phyloP scores from a whole-genome alignment of 2,797 vertebrate genomes.

The Sebastes miniatus region DNA sequence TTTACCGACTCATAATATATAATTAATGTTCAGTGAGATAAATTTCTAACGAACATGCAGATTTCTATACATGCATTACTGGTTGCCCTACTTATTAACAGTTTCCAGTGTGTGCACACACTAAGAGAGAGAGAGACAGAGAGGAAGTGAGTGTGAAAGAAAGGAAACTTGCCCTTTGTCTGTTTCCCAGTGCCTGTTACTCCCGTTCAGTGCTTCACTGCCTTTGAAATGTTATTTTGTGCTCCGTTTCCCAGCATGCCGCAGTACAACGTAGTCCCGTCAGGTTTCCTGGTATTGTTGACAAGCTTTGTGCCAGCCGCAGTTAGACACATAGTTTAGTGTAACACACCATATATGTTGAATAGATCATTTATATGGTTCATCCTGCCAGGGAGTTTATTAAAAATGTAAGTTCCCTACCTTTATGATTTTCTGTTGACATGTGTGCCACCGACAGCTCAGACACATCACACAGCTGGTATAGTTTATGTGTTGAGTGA shows the following conservation, averaged over 20 bases:
- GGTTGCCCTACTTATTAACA: not conserved
- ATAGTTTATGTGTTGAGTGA: not conserved
- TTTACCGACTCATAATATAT: not conserved
- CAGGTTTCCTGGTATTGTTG: conserved; percentile 81
- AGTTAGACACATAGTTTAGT: conserved; percentile 12
- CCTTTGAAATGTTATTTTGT: conserved; percentile 71
- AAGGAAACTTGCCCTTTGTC: conserved; percentile 76
- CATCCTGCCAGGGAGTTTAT: not conserved
- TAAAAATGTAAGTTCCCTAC: not conserved
- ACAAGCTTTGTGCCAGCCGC: conserved; percentile 40
- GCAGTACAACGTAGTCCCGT: conserved; percentile 44
- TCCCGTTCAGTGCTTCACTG: conserved; percentile 20
- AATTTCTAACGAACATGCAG: not conserved
- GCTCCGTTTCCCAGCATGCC: conserved; percentile 65
- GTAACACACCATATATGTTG: not conserved
- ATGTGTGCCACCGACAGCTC: not conserved
- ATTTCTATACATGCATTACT: not conserved
- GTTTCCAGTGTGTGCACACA: not conserved
- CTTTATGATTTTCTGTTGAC: not conserved
- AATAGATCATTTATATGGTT: conserved; percentile 28
- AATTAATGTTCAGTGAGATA: not conserved
- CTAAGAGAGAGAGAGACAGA: not conserved
- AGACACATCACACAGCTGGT: not conserved
- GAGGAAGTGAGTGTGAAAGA: conserved; percentile 72
- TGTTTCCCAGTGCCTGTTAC: conserved; percentile 22